Conservation (phyloP, 2,888 invertebrate species). For the Melolontha melolontha region DNA sequence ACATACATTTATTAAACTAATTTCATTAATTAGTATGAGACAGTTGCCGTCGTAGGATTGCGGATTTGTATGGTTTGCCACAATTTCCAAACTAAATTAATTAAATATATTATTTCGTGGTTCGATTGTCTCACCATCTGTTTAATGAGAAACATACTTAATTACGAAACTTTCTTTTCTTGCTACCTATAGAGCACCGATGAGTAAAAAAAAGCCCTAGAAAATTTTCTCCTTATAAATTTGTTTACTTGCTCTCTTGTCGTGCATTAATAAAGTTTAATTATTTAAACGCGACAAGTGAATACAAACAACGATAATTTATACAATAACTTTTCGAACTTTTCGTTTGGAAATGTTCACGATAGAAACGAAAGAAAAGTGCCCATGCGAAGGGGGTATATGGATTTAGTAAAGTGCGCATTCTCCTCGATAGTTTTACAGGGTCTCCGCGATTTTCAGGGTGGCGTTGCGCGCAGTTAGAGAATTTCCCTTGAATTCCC, state of each 20-base stretch:
- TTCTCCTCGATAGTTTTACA: conserved; percentile 47
- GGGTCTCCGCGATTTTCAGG: conserved; percentile 54
- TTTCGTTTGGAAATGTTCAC: conserved; percentile 31
- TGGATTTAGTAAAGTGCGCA: conserved; percentile 54
- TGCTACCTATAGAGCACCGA: background rate
- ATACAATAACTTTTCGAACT: conserved; percentile 42
- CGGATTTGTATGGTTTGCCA: background rate
- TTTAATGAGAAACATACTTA: conserved; percentile 16
- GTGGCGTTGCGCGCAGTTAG: conserved; percentile 53
- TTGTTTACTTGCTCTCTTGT: conserved; percentile 15
- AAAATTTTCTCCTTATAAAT: background rate
- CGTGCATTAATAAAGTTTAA: conserved; percentile 22
- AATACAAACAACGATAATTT: conserved; percentile 42
- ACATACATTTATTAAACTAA: background rate
- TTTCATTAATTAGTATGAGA: background rate
- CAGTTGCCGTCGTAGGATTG: background rate
- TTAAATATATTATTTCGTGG: conserved; percentile 15
- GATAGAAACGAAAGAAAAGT: conserved; percentile 24
- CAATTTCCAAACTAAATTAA: background rate
- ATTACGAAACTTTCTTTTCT: conserved; percentile 14
- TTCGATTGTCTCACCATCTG: conserved; percentile 8
- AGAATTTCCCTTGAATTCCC: conserved; percentile 50
- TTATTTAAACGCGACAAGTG: conserved; percentile 38
- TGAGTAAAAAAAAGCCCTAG: background rate
- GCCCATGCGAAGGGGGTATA: conserved; percentile 49